phyloP scores from a whole-genome alignment of 2,888 invertebrate genomes.

The Geotrupes spiniger region DNA sequence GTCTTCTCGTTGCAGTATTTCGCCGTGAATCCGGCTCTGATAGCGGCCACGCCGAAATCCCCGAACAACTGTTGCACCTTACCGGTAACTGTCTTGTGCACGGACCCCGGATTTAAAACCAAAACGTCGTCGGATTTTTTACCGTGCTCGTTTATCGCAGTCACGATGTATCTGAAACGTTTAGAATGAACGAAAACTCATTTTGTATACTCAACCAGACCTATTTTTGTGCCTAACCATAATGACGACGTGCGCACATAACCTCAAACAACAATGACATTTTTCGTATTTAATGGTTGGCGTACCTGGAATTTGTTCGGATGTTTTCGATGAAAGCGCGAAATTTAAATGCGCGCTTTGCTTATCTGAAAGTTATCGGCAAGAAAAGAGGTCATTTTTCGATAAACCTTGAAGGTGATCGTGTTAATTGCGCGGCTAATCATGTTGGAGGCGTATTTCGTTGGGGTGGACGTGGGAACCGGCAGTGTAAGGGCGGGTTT shows the following conservation, averaged over 20 bases:
- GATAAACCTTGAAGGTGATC: not conserved
- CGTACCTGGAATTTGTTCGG: not conserved
- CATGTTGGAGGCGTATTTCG: conserved; percentile 54
- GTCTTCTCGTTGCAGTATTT: conserved; percentile 79
- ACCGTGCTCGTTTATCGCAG: conserved; percentile 59
- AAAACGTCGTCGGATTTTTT: conserved; percentile 52
- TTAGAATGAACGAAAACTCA: conserved; percentile 10
- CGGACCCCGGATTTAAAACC: conserved; percentile 53
- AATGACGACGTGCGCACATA: conserved; percentile 8
- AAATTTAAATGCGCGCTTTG: not conserved
- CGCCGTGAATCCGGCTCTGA: conserved; percentile 68
- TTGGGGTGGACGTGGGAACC: conserved; percentile 93
- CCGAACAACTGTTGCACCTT: conserved; percentile 71
- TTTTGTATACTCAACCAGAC: conserved; percentile 26
- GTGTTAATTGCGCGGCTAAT: not conserved
- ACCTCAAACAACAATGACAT: conserved; percentile 6
- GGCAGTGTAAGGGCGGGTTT: conserved; percentile 86
- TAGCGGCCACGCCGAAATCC: conserved; percentile 70
- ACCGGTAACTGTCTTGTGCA: conserved; percentile 58
- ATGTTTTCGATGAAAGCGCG: not conserved
- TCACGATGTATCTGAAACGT: conserved; percentile 63
- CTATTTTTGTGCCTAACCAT: conserved; percentile 46
- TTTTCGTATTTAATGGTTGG: not conserved
- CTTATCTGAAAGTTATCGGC: conserved; percentile 8
- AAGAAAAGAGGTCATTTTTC: conserved; percentile 3